Percentiles rank a stretch among this genome's conserved stretches.
These are phyloP conservation scores for Grallaria varia DNA, from an alignment of 2,113 vertebrate species.

Conservation along the genomic window DNA sequence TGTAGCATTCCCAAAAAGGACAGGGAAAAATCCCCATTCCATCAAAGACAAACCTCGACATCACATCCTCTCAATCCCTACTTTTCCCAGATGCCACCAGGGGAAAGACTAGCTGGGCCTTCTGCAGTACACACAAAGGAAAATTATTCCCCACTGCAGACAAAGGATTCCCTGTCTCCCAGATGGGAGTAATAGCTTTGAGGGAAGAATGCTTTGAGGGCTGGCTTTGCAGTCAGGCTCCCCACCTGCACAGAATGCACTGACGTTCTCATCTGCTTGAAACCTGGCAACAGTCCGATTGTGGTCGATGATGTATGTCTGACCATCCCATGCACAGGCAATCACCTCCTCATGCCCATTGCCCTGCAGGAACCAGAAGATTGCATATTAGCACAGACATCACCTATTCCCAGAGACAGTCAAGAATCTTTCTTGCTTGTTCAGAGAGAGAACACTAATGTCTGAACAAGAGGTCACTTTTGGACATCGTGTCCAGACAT, in stretches of 20 bases:
- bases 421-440: not conserved
- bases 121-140: not conserved
- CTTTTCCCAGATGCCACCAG: not conserved
- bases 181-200: not conserved
- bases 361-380: slow-evolving; percentile 75
- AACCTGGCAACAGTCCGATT: slow-evolving; percentile 91
- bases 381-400: not conserved
- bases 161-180: not conserved
- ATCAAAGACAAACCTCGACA: not conserved
- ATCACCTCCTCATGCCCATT: slow-evolving; percentile 95
- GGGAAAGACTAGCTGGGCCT: not conserved
- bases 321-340: slow-evolving; percentile 96
- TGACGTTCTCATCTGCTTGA: slow-evolving; percentile 97
- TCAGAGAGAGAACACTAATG: not conserved
- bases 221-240: not conserved
- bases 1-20: not conserved
- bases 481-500: not conserved
- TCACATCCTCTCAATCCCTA: not conserved
- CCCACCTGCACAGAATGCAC: slow-evolving; percentile 95
- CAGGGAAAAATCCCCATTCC: not conserved
- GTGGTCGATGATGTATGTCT: slow-evolving; percentile 97
- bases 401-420: not conserved
- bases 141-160: not conserved
- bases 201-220: not conserved
- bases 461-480: not conserved